Conservation (phyloP, 2,888 invertebrate species). For the Protonemura montana region DNA sequence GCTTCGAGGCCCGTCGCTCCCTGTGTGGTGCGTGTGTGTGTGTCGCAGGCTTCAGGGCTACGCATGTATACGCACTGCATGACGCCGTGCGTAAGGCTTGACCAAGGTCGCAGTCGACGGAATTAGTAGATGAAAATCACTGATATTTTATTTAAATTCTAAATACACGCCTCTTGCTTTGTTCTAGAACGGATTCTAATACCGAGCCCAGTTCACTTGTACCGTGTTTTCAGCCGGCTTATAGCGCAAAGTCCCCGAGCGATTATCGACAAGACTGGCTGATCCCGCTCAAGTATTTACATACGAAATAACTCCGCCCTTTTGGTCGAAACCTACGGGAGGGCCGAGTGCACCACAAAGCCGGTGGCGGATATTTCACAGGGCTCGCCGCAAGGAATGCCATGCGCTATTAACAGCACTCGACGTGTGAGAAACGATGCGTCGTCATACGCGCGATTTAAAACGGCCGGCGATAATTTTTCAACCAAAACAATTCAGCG, state of each 20-base stretch:
- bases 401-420: background rate
- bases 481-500: constrained; percentile 32
- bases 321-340: background rate
- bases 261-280: background rate
- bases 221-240: background rate
- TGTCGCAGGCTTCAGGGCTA: background rate
- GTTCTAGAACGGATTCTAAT: background rate
- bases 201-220: background rate
- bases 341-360: background rate
- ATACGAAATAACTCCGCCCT: background rate
- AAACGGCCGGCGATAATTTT: constrained; percentile 28
- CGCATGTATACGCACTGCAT: background rate
- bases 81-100: background rate
- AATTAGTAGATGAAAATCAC: background rate
- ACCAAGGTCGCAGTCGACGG: background rate
- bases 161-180: background rate
- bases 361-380: background rate
- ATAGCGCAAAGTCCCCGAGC: background rate
- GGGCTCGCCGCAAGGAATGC: background rate
- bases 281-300: background rate
- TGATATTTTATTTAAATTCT: background rate
- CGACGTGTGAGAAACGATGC: background rate
- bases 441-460: background rate
- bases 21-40: background rate
- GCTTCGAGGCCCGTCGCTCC: too few relatives aligned